Evolutionary conservation across 1,140 invertebrate species (phyloP), one percentile per base, ranked within the genome.

Genomic region (Drepana arcuata): DNA sequence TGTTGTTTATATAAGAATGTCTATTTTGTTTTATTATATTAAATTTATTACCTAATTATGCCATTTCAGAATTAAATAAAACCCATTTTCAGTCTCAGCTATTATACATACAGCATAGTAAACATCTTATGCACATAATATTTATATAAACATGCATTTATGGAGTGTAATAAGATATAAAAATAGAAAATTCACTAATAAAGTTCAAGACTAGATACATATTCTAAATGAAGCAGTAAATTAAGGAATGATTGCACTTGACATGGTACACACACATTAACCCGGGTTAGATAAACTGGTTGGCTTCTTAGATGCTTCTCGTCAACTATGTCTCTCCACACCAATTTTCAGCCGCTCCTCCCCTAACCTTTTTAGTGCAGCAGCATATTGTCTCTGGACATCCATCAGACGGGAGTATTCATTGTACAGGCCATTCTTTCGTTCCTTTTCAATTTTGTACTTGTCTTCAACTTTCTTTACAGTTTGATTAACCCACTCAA

Each of bases 401-500:
- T 96, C 94, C 41, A 95, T 83, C 4, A 95, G 71, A 14, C 87
- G 87, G 7, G 90, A 85, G 27, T 94, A 85, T 48, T 92, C 86
- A 29, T 88, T 84, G 62, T 90, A 92, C 1, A 95, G 78, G 34
- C 85, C 83, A 63, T 93, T 90, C 41, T 92, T 85, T 42, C 88
- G 87, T 55, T 86, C 86, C 54, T 92, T 93, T 64, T 95, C 93
- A 35, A 90, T 90, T 25, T 84, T 84, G 49, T 86, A 88, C 34
- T 87, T 86, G 15, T 70, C 75, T 27, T 87, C 84, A 1, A 94
- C 91, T 84, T 94, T 96, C 6, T 84, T 73, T 54, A 92, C 91
- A 38, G 93, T 95, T 54, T 90, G 89, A 59, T 92, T 91, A 1
- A 97, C 90, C 36, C 92, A 91, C 28, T 93, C 90, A 1, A 96